phyloP scores from a whole-genome alignment of 2,113 vertebrate genomes.

The Oncorhynchus tshawytscha region DNA sequence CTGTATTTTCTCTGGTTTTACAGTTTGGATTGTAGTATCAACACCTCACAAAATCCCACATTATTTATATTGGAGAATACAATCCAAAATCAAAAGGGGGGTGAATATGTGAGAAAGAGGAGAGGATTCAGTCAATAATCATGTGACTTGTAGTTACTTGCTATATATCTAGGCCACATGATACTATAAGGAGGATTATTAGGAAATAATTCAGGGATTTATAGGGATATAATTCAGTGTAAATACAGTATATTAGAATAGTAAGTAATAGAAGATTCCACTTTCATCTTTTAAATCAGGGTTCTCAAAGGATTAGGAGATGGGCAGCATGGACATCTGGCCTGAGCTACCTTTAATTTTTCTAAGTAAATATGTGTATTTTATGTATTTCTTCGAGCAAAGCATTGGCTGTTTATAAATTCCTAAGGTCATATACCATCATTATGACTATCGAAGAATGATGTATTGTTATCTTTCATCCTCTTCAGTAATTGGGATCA shows the following conservation, averaged over 20 bases:
- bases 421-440: too few species aligned
- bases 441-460: too few species aligned
- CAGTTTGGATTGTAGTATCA: background rate
- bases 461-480: background rate
- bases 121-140: background rate
- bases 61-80: background rate
- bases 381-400: background rate
- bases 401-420: background rate
- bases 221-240: constrained; percentile 61
- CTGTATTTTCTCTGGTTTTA: background rate
- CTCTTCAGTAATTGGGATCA: constrained; percentile 50
- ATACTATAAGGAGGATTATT: constrained; percentile 68
- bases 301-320: constrained; percentile 55
- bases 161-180: constrained; percentile 51
- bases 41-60: background rate
- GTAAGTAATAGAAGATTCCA: constrained; percentile 71
- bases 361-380: constrained; percentile 10
- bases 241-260: constrained; percentile 61
- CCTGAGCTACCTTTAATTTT: constrained; percentile 55
- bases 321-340: constrained; percentile 60
- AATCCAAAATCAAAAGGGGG: too few species aligned
- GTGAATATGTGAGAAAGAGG: too few species aligned
- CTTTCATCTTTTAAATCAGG: constrained; percentile 63
- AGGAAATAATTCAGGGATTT: constrained; percentile 65
- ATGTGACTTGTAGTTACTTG: background rate